Evolutionary conservation across 2,113 vertebrate species (phyloP).

Genomic region (Hemiscyllium ocellatum): DNA sequence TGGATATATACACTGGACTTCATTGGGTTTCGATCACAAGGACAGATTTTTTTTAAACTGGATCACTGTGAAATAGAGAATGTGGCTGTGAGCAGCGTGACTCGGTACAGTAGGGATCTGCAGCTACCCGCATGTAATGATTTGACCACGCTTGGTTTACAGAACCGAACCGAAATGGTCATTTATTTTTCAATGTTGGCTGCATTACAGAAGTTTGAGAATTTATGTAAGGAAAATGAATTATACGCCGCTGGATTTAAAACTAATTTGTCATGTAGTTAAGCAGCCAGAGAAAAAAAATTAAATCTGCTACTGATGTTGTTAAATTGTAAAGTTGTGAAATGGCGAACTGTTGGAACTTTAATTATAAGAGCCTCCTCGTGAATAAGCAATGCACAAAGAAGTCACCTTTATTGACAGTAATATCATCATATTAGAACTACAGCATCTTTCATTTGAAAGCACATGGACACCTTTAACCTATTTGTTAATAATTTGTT

Average conservation of each 20-base stretch:
- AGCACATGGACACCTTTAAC: neutral
- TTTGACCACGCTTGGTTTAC: neutral
- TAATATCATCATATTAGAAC: neutral
- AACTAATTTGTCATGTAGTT: neutral
- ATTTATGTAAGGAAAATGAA: neutral
- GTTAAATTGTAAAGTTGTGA: neutral
- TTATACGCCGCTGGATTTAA: neutral
- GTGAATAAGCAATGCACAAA: neutral
- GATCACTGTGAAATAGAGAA: no score
- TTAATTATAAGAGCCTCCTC: neutral
- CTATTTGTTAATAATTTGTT: neutral
- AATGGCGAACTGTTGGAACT: neutral
- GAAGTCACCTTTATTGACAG: neutral
- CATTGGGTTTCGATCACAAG: neutral
- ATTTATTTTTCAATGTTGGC: neutral
- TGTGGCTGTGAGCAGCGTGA: neutral
- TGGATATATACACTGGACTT: neutral
- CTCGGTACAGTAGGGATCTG: no score
- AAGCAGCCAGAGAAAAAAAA: neutral
- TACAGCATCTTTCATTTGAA: neutral
- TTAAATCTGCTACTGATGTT: neutral
- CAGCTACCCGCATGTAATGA: neutral
- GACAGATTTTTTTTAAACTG: neutral
- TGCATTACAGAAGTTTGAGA: neutral
- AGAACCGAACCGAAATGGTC: neutral